Conservation (phyloP, 2,797 vertebrate species). For the Microtus obscurus region DNA sequence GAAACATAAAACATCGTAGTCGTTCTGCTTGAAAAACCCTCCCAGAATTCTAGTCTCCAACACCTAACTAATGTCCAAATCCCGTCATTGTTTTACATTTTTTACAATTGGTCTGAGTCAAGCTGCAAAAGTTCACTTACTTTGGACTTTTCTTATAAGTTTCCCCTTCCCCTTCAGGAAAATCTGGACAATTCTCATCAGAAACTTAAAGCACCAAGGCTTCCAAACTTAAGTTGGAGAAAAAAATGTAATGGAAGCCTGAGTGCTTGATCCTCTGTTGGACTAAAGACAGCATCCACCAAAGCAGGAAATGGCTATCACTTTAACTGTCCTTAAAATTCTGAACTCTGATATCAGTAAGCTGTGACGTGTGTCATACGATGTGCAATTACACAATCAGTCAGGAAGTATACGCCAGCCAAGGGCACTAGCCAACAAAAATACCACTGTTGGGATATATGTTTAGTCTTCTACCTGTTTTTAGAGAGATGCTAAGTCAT, state of each 20-base stretch:
- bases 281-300: conserved; percentile 2
- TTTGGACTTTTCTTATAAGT: not conserved
- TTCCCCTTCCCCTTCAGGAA: not conserved
- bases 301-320: conserved; percentile 44
- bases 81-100: not conserved
- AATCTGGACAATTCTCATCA: conserved; percentile 29
- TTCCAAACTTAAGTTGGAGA: conserved; percentile 47
- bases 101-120: conserved; percentile 18
- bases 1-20: conserved; percentile 3
- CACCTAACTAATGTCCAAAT: conserved; percentile 11
- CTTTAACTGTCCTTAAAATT: conserved; percentile 54
- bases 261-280: not conserved
- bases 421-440: conserved; percentile 8
- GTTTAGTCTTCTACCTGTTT: not conserved
- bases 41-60: conserved; percentile 14
- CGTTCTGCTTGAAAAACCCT: not conserved
- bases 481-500: conserved; percentile 51
- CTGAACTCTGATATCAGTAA: not conserved
- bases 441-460: not conserved
- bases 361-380: not conserved
- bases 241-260: conserved; percentile 36
- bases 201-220: conserved; percentile 20
- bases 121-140: not conserved
- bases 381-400: not conserved
- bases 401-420: not conserved